A percentile compares a stretch with the other conserved stretches of the same genome.
Evolutionary conservation across 2,113 vertebrate species (phyloP).

Genomic region (Bungarus multicinctus): DNA sequence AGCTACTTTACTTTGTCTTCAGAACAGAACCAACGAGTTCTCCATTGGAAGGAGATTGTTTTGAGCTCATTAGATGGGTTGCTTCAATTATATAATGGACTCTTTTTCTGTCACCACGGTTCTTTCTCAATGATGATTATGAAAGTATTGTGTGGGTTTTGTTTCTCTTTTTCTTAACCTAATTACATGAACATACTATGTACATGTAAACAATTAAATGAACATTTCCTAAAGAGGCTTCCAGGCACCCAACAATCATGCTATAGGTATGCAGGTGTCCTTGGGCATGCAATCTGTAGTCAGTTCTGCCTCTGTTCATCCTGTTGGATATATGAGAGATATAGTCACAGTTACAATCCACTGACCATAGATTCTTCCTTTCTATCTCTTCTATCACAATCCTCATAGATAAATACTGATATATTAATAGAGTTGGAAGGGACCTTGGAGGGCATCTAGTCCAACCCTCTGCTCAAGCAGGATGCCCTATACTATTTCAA

Average conservation of each 20-base stretch:
- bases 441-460: neutral
- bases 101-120: neutral
- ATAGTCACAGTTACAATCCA: neutral
- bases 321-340: neutral
- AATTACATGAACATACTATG: neutral
- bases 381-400: neutral
- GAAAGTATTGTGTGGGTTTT: neutral
- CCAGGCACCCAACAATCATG: neutral
- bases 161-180: neutral
- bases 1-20: neutral
- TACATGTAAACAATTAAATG: neutral
- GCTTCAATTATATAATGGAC: neutral
- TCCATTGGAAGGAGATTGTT: no score
- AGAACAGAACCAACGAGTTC: neutral
- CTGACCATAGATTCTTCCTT: no score
- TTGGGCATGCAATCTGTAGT: neutral
- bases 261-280: neutral
- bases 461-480: neutral
- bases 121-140: neutral
- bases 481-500: neutral
- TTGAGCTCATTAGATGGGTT: neutral
- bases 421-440: neutral
- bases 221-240: neutral
- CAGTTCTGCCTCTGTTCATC: no score
- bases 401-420: neutral